Conservation (phyloP, 2,797 vertebrate species). For the Sebastes paucispinis region DNA sequence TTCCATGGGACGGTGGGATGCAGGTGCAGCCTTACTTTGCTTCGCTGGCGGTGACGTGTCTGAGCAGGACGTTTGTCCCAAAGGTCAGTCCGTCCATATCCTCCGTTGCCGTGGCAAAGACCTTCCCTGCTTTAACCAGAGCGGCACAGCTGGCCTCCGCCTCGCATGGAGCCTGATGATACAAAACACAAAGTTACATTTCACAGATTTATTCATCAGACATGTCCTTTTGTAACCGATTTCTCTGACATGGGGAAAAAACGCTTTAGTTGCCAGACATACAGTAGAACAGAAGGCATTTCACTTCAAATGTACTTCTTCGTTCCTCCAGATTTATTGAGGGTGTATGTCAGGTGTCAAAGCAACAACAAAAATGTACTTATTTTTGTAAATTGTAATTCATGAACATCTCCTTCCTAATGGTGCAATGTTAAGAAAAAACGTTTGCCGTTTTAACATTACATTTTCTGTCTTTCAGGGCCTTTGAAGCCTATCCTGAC, state of each 20-base stretch:
- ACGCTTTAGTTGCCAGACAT: neutral
- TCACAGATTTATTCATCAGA: neutral
- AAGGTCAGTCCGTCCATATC: slow-evolving; percentile 99
- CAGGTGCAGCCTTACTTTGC: slow-evolving; percentile 82
- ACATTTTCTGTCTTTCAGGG: neutral
- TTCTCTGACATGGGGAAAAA: neutral
- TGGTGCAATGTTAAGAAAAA: neutral
- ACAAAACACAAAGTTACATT: neutral
- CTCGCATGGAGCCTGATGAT: slow-evolving; percentile 89
- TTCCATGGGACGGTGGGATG: neutral
- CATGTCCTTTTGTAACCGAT: neutral
- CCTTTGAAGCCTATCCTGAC: neutral
- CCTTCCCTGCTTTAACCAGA: slow-evolving; percentile 93
- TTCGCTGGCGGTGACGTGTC: slow-evolving; percentile 95
- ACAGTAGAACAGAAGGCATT: neutral
- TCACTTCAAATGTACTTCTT: neutral
- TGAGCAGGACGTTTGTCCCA: slow-evolving; percentile 90
- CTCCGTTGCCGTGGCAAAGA: slow-evolving; percentile 94
- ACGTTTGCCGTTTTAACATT: neutral
- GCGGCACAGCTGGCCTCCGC: slow-evolving; percentile 96
- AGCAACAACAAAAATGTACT: neutral
- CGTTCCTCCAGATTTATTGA: neutral
- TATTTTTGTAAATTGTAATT: neutral
- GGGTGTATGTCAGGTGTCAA: neutral
- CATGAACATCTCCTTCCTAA: neutral